Conservation (phyloP, 2,888 invertebrate species). For the Stratiomys singularior region DNA sequence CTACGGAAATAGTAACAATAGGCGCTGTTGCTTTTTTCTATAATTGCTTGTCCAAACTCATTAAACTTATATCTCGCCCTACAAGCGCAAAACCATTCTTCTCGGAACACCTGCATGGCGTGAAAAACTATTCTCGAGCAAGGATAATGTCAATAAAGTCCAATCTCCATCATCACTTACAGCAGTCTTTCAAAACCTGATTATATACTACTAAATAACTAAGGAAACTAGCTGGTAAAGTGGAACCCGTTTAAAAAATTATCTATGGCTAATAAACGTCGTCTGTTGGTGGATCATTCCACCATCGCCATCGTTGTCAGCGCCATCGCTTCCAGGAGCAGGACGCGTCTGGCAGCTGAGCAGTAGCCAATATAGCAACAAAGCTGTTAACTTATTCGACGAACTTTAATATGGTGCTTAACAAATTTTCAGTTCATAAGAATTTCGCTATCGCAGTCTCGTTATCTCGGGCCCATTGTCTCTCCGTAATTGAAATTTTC, state of each 20-base stretch:
- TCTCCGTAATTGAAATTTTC: conserved; percentile 41
- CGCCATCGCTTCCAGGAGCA: too few species aligned
- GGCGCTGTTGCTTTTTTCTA: too few species aligned
- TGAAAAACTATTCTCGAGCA: not conserved
- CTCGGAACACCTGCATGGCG: too few species aligned
- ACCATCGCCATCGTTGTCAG: not conserved
- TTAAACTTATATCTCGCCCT: too few species aligned
- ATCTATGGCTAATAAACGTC: conserved; percentile 26
- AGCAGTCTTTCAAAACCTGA: conserved; percentile 3
- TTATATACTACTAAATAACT: not conserved
- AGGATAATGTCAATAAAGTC: not conserved
- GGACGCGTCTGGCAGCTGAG: conserved; percentile 1
- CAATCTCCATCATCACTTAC: not conserved
- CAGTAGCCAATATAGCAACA: not conserved
- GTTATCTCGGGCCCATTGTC: conserved; percentile 41
- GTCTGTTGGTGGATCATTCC: conserved; percentile 13
- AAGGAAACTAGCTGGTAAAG: too few species aligned
- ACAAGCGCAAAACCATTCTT: too few species aligned
- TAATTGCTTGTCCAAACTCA: too few species aligned
- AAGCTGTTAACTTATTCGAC: conserved; percentile 37
- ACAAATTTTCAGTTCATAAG: conserved; percentile 44
- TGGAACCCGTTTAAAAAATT: conserved; percentile 12
- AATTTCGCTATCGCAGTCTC: conserved; percentile 38
- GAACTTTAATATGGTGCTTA: conserved; percentile 43
- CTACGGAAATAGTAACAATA: too few species aligned